A percentile compares a stretch with the other conserved stretches of the same genome.
Evolutionary conservation across 2,113 vertebrate genomes (phyloP).

Genomic region (Pleuronectes platessa): DNA sequence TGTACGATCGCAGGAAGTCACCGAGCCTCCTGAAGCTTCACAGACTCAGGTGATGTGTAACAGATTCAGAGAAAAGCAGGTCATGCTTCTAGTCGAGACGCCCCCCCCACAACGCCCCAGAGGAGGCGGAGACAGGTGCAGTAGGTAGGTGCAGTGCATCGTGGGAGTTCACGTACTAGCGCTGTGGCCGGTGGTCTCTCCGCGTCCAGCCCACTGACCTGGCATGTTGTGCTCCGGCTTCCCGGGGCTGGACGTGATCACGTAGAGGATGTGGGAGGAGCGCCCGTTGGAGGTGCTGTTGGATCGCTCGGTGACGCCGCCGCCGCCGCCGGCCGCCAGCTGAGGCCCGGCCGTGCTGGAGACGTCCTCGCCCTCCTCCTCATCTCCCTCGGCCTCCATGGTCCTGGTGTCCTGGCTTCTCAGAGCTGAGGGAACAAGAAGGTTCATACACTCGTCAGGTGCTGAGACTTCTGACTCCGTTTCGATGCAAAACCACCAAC

Average conservation of each 20-base stretch:
- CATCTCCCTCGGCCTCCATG: slow-evolving; percentile 68
- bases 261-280: slow-evolving; percentile 91
- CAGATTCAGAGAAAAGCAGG: slow-evolving; percentile 41
- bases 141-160: slow-evolving; percentile 2
- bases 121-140: slow-evolving; percentile 23
- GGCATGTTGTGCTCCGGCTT: slow-evolving; percentile 89
- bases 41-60: background rate
- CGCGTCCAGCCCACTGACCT: slow-evolving; percentile 87
- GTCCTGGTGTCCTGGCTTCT: slow-evolving; percentile 72
- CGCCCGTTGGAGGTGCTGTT: slow-evolving; percentile 86
- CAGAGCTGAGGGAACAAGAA: slow-evolving; percentile 79
- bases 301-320: slow-evolving; percentile 84
- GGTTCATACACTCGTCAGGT: background rate
- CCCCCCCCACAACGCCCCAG: background rate
- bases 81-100: slow-evolving; percentile 26
- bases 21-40: slow-evolving; percentile 13
- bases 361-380: slow-evolving; percentile 71
- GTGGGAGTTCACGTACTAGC: slow-evolving; percentile 77
- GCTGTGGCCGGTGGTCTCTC: slow-evolving; percentile 75
- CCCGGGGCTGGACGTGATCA: slow-evolving; percentile 95
- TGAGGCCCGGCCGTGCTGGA: slow-evolving; percentile 79
- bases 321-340: slow-evolving; percentile 78
- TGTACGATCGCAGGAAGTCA: slow-evolving; percentile 22
- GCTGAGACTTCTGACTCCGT: background rate
- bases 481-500: background rate